Evolutionary conservation across 2,888 invertebrate genomes (phyloP).

Genomic region (Drosophila anceps): DNA sequence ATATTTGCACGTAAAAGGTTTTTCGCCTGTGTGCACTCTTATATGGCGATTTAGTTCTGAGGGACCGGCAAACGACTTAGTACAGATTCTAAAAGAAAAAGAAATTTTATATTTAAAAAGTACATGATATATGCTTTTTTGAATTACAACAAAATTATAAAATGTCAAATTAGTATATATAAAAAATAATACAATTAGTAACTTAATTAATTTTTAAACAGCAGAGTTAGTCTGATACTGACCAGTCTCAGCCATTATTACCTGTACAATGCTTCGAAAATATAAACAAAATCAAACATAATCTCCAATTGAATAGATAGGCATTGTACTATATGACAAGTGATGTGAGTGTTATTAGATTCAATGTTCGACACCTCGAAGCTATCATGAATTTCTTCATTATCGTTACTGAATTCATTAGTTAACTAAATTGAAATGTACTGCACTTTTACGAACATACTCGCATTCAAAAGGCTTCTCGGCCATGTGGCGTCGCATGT

Average conservation of each 20-base stretch:
- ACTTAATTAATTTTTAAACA: background rate
- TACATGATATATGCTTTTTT: background rate
- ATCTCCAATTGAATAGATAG: background rate
- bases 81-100: constrained; percentile 73
- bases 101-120: background rate
- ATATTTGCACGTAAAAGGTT: constrained; percentile 84
- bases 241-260: background rate
- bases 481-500: constrained; percentile 84
- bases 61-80: constrained; percentile 84
- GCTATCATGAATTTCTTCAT: background rate
- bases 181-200: background rate
- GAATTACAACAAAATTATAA: background rate
- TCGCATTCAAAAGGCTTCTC: constrained; percentile 85
- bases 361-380: background rate
- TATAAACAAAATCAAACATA: background rate
- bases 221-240: background rate
- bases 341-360: background rate
- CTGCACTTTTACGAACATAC: constrained; percentile 60
- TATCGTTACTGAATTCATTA: background rate
- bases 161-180: background rate
- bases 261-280: background rate
- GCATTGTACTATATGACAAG: no score
- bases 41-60: constrained; percentile 84
- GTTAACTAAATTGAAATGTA: background rate
- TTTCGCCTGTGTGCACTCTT: constrained; percentile 84